These are phyloP conservation scores for Schlechtendalia chinensis DNA, from an alignment of 1,140 invertebrate species.

Conservation along the genomic window DNA sequence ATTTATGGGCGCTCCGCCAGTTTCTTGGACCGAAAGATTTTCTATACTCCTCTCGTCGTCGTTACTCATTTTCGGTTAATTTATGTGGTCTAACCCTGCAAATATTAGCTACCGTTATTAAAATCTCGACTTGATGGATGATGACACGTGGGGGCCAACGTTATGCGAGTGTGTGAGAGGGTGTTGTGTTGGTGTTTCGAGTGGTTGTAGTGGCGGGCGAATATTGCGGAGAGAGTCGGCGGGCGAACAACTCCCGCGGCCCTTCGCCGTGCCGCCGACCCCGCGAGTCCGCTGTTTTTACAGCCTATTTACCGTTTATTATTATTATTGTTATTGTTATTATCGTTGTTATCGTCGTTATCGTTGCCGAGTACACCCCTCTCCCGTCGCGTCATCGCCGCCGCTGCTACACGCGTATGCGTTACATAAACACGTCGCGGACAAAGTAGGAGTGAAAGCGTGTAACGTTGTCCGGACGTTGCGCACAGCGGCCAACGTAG, in stretches of 20 bases:
- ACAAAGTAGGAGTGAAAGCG: too few species aligned
- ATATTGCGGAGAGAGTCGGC: not conserved
- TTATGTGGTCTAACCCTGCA: slow-evolving; percentile 47
- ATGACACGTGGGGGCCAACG: slow-evolving; percentile 34
- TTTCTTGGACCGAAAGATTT: slow-evolving; percentile 48
- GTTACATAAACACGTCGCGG: too few species aligned
- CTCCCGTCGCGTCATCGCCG: slow-evolving; percentile 22
- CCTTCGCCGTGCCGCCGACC: not conserved
- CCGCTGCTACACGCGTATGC: too few species aligned
- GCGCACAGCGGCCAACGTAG: too few species aligned
- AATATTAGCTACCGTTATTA: slow-evolving; percentile 49
- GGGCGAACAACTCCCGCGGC: not conserved
- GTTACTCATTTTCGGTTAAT: slow-evolving; percentile 50
- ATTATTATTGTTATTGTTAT: slow-evolving; percentile 38
- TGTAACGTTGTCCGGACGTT: too few species aligned
- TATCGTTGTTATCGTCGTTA: too few species aligned
- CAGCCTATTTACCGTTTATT: slow-evolving; percentile 48
- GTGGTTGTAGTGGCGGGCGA: slow-evolving; percentile 7
- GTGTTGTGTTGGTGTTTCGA: not conserved
- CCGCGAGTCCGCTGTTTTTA: slow-evolving; percentile 33
- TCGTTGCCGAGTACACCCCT: too few species aligned
- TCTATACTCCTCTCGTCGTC: slow-evolving; percentile 22
- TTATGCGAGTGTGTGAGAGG: not conserved
- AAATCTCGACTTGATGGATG: slow-evolving; percentile 50
- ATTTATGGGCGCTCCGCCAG: slow-evolving; percentile 42